These are phyloP conservation scores for Ochropleura plecta DNA, from an alignment of 2,888 invertebrate species.

Conservation along the genomic window DNA sequence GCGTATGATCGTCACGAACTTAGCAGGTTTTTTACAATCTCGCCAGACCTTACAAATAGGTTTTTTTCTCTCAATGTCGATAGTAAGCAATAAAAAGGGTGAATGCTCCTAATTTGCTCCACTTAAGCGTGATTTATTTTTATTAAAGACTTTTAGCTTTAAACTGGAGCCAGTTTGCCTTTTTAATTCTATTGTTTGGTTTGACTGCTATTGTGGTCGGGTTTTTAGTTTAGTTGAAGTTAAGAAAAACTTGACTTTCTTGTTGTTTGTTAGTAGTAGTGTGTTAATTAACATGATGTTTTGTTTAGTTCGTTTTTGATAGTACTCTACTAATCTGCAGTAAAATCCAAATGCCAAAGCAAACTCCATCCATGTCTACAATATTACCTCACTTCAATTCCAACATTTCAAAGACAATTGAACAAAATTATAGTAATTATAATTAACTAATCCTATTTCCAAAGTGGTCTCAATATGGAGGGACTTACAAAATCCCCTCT, in stretches of 20 bases:
- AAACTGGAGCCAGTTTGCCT: conserved; percentile 46
- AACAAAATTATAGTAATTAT: conserved; percentile 53
- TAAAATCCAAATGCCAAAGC: not conserved
- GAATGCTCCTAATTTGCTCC: conserved; percentile 66
- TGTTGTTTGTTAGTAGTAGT: conserved; percentile 6
- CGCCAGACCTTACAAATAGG: conserved; percentile 65
- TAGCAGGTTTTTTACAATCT: conserved; percentile 56
- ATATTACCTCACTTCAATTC: conserved; percentile 2
- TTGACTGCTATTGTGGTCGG: conserved; percentile 28
- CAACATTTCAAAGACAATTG: conserved; percentile 16
- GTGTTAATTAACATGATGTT: conserved; percentile 23
- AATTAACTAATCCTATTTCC: conserved; percentile 47
- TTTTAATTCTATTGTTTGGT: conserved; percentile 45
- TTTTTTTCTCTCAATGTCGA: conserved; percentile 55
- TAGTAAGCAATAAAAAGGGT: conserved; percentile 67
- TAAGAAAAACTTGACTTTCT: conserved; percentile 5
- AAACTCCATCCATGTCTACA: not conserved
- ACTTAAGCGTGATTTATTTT: conserved; percentile 65
- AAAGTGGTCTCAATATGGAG: conserved; percentile 43
- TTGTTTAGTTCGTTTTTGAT: not conserved
- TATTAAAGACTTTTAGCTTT: conserved; percentile 54
- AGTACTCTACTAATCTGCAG: not conserved
- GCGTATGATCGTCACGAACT: not conserved
- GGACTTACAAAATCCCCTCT: conserved; percentile 51
- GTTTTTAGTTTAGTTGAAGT: conserved; percentile 15